Evolutionary conservation across 2,888 invertebrate species (phyloP).

Genomic region (Prosopocoilus inquinatus): DNA sequence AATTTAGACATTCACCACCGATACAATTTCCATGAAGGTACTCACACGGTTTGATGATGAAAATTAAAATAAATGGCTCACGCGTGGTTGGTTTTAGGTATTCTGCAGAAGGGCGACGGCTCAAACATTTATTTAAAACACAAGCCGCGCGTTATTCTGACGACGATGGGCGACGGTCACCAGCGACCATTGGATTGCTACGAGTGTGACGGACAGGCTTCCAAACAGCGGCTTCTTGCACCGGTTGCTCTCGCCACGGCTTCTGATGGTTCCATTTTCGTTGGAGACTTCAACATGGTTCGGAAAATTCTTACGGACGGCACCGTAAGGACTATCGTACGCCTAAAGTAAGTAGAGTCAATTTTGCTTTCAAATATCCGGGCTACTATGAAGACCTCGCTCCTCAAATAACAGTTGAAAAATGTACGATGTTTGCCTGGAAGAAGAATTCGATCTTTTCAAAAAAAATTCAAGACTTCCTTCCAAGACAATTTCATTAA

Average conservation of each 20-base stretch:
- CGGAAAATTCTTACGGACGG: constrained; percentile 85
- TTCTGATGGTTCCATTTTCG: constrained; percentile 90
- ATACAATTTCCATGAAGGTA: constrained; percentile 96
- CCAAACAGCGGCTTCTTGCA: constrained; percentile 79
- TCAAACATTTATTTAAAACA: constrained; percentile 92
- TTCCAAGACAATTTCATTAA: too few relatives aligned
- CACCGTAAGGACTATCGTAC: constrained; percentile 73
- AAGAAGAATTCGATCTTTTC: too few relatives aligned
- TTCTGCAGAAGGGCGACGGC: constrained; percentile 96
- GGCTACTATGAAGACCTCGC: too few relatives aligned
- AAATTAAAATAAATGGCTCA: neutral
- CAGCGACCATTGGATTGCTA: constrained; percentile 83
- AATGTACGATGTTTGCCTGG: too few relatives aligned
- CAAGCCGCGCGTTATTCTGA: constrained; percentile 86
- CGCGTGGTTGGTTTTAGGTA: constrained; percentile 58
- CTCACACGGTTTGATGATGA: neutral
- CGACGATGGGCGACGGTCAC: constrained; percentile 88
- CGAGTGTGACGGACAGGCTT: constrained; percentile 77
- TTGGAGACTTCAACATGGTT: constrained; percentile 94
- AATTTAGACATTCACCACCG: constrained; percentile 96
- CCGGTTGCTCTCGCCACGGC: constrained; percentile 91
- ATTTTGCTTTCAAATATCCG: neutral
- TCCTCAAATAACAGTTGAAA: too few relatives aligned
- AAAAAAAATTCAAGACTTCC: too few relatives aligned
- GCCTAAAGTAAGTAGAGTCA: constrained; percentile 69